Base-by-base conservation (phyloP, 2,113 vertebrate species). In the Rhizomys pruinosus region DNA sequence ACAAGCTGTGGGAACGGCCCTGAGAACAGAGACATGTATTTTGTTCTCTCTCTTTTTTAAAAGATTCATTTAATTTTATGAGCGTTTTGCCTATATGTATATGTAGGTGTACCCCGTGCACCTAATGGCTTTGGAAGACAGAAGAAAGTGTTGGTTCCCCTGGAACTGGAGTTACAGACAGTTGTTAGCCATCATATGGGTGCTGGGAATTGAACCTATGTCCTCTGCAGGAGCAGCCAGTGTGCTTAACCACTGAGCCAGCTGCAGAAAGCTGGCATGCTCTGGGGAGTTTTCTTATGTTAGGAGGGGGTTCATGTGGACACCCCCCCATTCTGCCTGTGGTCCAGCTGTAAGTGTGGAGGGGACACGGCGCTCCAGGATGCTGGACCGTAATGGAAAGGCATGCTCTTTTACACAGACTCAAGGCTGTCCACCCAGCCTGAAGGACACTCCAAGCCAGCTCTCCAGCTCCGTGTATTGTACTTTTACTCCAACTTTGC, bases 351-450 rank as follows among this genome's bases (percentile, higher is more conserved):
- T 78, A 91, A 82, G 89, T 94, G 85, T 63, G 88, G 81, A 77
- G 84, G 95, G 94, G 93, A 93, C 39, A 39, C 93, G 84, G 87
- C 79, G 89, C 79, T 95, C 69, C 68, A 72, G 96, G 93, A 86
- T 0, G 0, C 68, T 93, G 93, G 95, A 95, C 86, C 80, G 93
- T 94, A 94, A 95, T 88, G 94, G 96, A 90, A 94, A 61, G 87
- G 3, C 84, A 92, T 87, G 95, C 72, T 25, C 89, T 96, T 74
- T 85, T 94, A 81, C 32, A 29, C 78, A 78, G 95, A 84, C 27
- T 69, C 27, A 39, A 82, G 92, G 94, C 91, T 73, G 89, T 76
- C 93, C 91, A 55, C 86, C 84, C 52, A 57, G 89, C 0, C 39
- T 79, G 59, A 17, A 52, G 63, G 78, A 84, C 29, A 76, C 66